Base-by-base conservation (phyloP, 2,113 vertebrate genomes). In the Pycnonotus jocosus region DNA sequence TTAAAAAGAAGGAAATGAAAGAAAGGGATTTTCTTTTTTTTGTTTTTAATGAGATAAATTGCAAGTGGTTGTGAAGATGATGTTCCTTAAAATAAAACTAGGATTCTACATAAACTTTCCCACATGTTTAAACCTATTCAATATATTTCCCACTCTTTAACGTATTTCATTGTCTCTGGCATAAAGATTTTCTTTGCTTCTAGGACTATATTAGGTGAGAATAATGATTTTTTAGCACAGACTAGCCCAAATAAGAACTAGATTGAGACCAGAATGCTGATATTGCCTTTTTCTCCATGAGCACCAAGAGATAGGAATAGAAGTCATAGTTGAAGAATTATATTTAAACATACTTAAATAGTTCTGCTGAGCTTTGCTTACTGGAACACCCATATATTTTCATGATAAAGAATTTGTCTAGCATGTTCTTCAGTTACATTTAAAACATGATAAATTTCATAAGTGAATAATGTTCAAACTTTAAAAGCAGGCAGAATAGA, bases 1-100 rank as follows among this genome's bases (percentile, higher is more conserved):
- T 78, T 91, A 62, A 93, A 93, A 95, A 40, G 17, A 51, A 93
- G 72, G 28, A 90, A 97, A 87, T 82, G 51, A 71, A 62, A 95
- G 5, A 95, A 94, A 93, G 12, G 17, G 93, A 79, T 86, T 95
- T 92, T 81, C 9, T 93, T 38, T 40, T 15, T 91, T 84, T 18
- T 94, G 69, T 40, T 14, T 4, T 6, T 54, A 88, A 60, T 57
- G 24, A 5, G 14, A 42, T 37, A 10, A 2, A 25, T 50, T 94
- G 79, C 66, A 86, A 91, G 25, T 27, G 8, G 28, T 90, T 91
- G 90, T 18, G n/a, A 95, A 95, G 13, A 7, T 74, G 42, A 83
- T 57, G 38, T 16, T 86, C 57, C 95, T 74, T 76, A 51, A 62
- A 90, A 62, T 35, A 13, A 68, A 66, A 44, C 4, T 42, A 28